Conservation (phyloP, 2,888 invertebrate genomes). For the Metopia argyrocephala region DNA sequence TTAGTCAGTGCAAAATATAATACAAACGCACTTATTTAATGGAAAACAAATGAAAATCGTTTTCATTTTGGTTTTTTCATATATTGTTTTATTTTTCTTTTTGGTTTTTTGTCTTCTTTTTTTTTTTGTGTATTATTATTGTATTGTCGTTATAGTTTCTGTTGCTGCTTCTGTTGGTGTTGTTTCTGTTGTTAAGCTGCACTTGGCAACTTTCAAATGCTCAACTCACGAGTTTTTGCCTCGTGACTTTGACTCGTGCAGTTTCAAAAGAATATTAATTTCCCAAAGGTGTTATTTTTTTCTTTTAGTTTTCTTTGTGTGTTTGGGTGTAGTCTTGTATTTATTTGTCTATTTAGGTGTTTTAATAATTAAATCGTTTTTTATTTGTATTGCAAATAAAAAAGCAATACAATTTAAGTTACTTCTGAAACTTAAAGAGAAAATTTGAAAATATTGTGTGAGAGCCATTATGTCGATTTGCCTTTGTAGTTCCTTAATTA, state of each 20-base stretch:
- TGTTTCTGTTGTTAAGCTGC: constrained; percentile 36
- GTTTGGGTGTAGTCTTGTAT: not conserved
- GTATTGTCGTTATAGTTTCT: not conserved
- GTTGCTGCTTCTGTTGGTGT: not conserved
- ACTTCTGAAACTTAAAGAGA: too few relatives aligned
- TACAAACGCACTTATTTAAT: constrained; percentile 32
- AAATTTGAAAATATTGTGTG: too few relatives aligned
- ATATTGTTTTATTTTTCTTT: not conserved
- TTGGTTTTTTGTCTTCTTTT: not conserved
- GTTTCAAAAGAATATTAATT: constrained; percentile 75
- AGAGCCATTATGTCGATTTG: too few relatives aligned
- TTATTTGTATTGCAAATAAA: constrained; percentile 19
- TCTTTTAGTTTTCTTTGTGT: not conserved
- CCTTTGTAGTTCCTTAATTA: too few relatives aligned
- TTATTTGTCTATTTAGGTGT: constrained; percentile 22
- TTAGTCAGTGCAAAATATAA: not conserved
- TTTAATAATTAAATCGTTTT: constrained; percentile 27
- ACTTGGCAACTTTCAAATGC: constrained; percentile 65
- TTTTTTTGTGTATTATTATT: not conserved
- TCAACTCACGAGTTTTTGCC: constrained; percentile 70
- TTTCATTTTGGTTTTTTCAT: not conserved
- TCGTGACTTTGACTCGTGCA: constrained; percentile 69
- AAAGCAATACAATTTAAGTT: too few relatives aligned
- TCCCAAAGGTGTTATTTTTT: constrained; percentile 75
- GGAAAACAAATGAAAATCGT: not conserved